Conservation (phyloP, 2,888 invertebrate species). For the Spodoptera picta region DNA sequence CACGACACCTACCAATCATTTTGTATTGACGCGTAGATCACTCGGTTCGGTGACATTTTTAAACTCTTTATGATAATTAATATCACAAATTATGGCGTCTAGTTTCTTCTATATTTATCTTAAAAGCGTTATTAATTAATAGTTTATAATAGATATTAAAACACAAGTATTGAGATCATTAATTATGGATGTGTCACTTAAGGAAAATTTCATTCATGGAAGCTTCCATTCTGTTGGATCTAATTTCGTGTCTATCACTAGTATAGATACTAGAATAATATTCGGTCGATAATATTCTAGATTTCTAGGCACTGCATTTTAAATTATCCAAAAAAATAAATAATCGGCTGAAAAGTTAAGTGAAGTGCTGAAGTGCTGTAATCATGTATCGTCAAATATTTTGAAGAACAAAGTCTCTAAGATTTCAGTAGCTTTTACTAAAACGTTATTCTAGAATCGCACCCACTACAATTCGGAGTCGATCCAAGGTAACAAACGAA, state of each 20-base stretch:
- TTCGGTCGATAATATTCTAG: not conserved
- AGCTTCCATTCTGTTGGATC: not conserved
- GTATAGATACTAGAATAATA: too few relatives aligned
- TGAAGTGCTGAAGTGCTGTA: too few relatives aligned
- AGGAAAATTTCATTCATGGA: constrained; percentile 3
- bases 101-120: constrained; percentile 18
- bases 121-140: constrained; percentile 23
- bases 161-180: constrained; percentile 12
- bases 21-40: constrained; percentile 29
- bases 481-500: too few relatives aligned
- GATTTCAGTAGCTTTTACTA: too few relatives aligned
- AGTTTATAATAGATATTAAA: constrained; percentile 7
- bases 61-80: constrained; percentile 19
- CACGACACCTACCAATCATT: constrained; percentile 6
- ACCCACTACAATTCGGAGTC: too few relatives aligned
- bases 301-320: too few relatives aligned
- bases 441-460: too few relatives aligned
- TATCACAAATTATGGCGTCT: constrained; percentile 24
- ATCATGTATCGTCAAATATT: too few relatives aligned
- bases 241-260: too few relatives aligned
- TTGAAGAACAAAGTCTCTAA: too few relatives aligned
- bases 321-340: too few relatives aligned
- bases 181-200: constrained; percentile 8
- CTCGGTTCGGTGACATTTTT: constrained; percentile 34
- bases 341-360: too few relatives aligned